Conservation (phyloP, 2,113 vertebrate genomes). For the Elephantulus edwardii region DNA sequence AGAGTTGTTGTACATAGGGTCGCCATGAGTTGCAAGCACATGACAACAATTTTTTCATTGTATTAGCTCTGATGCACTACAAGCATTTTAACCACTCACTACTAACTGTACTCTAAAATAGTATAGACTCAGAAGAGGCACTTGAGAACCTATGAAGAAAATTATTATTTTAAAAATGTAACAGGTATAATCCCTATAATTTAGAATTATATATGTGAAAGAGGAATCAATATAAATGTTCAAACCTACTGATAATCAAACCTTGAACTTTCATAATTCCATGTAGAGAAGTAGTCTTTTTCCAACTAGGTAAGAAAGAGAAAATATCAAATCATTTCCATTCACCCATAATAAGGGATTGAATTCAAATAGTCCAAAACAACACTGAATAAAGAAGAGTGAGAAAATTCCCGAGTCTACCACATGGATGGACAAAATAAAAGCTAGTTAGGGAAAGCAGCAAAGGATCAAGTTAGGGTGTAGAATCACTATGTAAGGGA, state of each 20-base stretch:
- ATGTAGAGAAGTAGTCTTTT: neutral
- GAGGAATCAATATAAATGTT: slow-evolving; percentile 2
- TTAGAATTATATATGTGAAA: neutral
- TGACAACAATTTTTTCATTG: neutral
- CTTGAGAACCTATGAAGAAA: neutral
- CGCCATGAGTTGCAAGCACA: too few species aligned
- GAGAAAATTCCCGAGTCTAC: neutral
- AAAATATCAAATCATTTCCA: neutral
- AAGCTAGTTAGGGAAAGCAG: neutral
- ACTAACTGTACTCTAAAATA: neutral
- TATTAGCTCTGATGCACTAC: neutral
- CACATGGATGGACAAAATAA: neutral
- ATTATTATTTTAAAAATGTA: slow-evolving; percentile 4
- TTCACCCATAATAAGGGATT: neutral
- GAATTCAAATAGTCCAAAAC: neutral
- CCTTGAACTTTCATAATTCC: neutral
- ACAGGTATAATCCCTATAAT: slow-evolving; percentile 3
- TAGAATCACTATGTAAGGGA: too few species aligned
- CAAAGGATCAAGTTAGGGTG: neutral
- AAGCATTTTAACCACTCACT: neutral
- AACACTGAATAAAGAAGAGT: neutral
- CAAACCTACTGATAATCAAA: slow-evolving; percentile 3
- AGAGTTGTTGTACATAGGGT: too few species aligned
- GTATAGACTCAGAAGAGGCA: neutral
- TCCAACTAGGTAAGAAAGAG: neutral